A percentile compares a stretch with the other conserved stretches of the same genome.
Evolutionary conservation across 64 coral and sea anemone genomes (phyloP).

Genomic region (Stylophora pistillata): DNA sequence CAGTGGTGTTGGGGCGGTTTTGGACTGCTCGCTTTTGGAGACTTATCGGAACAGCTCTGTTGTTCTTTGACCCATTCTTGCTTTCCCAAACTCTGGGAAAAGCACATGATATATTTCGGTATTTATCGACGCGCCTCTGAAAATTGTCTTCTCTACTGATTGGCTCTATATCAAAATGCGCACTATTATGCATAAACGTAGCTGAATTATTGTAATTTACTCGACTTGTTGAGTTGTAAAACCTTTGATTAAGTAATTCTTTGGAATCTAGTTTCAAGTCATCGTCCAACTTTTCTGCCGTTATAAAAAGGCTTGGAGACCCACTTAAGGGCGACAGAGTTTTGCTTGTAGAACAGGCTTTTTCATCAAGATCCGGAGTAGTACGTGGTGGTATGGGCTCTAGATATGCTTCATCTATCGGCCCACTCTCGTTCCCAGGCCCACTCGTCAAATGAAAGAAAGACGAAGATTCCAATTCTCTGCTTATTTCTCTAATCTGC

Average conservation of each 20-base stretch:
- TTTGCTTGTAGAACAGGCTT: not conserved
- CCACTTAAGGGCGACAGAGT: not conserved
- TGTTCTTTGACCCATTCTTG: not conserved
- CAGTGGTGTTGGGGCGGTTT: not conserved
- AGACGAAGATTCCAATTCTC: not conserved
- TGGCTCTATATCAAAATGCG: too few relatives aligned
- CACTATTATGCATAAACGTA: not conserved
- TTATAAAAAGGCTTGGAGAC: not conserved
- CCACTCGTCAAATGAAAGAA: constrained; percentile 21
- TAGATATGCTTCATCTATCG: not conserved
- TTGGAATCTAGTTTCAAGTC: not conserved
- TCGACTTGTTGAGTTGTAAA: not conserved
- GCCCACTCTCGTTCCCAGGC: not conserved
- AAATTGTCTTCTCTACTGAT: not conserved
- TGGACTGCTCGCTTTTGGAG: not conserved
- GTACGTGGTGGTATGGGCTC: not conserved
- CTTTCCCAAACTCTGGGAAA: not conserved
- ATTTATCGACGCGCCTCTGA: not conserved
- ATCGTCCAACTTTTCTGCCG: not conserved
- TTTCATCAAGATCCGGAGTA: not conserved
- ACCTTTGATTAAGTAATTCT: not conserved
- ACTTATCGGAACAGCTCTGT: not conserved
- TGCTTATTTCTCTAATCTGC: not conserved
- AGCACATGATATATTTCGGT: not conserved
- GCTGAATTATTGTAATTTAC: not conserved